Evolutionary conservation across 1,140 invertebrate species (phyloP), one percentile per base, ranked within the genome.

Genomic region (Chlorops oryzae): DNA sequence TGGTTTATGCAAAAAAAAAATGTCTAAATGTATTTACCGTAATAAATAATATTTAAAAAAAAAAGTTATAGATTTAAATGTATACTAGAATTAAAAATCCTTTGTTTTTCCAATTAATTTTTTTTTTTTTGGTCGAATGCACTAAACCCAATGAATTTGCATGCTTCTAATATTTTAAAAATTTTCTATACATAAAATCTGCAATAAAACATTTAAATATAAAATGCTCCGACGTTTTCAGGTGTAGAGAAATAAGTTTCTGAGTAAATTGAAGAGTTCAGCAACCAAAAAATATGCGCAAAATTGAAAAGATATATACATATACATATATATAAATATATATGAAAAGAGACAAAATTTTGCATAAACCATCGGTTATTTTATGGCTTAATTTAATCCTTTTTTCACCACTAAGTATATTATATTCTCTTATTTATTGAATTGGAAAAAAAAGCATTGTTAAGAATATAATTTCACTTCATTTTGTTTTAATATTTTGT

Each of bases 331-430:
- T 25, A 10, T 22, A 18, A 24, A 35, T 34, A 47, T 37, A 50
- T 52, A 44, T 49, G 50, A 52, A 44, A 47, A 46, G 32, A 47
- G 32, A 55, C 59, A 52, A 63, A 61, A 65, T 56, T 66, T 69
- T 69, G 65, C 65, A 69, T 69, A 69, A 69, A 69, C 65, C 65
- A 69, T 69, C 69, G 65, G 65, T 63, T 52, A 55, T 47, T 42
- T 44, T 40, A 60, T 55, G 62, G 59, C 58, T 55, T 64, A 59
- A 57, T 58, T 37, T 35, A 50, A 42, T 58, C 55, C 57, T 38
- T 10, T 39, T 52, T 65, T 56, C 22, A 56, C 28, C 57, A 55
- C 28, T 47, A 43, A 43, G 42, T 57, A 40, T 52, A 48, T 62
- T 51, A 25, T 51, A 54, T 55, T 53, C 17, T 47, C 23, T 27